Percentiles rank a stretch among this genome's conserved stretches.
phyloP scores from a whole-genome alignment of 2,113 vertebrate genomes.

The Charina bottae region DNA sequence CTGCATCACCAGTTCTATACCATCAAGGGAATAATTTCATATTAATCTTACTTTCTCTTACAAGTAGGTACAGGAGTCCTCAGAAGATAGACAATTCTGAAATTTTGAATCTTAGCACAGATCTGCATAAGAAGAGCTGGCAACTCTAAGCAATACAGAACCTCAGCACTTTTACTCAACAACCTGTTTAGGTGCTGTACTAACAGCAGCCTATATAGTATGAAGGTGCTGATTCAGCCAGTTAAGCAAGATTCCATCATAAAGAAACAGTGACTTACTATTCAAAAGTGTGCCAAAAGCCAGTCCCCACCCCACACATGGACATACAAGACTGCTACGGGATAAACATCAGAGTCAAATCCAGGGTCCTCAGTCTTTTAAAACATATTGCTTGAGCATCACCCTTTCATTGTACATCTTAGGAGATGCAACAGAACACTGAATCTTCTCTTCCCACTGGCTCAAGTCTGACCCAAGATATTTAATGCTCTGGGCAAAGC shows the following conservation, averaged over 20 bases:
- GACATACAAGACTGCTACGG: not conserved
- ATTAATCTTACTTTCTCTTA: not conserved
- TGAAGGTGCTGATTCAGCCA: not conserved
- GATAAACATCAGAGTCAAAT: not conserved
- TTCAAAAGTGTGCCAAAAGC: not conserved
- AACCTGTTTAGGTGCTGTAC: not conserved
- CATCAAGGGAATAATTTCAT: not conserved
- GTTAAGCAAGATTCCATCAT: not conserved
- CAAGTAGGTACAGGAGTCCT: not conserved
- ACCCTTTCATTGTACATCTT: too few species aligned
- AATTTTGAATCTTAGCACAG: slow-evolving; percentile 10
- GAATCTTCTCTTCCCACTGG: not conserved
- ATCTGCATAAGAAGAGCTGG: not conserved
- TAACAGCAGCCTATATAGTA: not conserved
- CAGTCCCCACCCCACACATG: not conserved
- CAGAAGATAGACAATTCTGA: slow-evolving; percentile 1
- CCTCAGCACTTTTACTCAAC: not conserved
- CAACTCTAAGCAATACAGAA: not conserved
- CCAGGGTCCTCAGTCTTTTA: not conserved
- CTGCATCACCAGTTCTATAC: not conserved
- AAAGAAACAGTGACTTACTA: not conserved
- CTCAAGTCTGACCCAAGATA: not conserved
- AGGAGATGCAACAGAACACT: not conserved
- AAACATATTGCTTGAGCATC: not conserved
- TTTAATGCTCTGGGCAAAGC: not conserved